Percentiles rank a stretch among this genome's conserved stretches.
These are phyloP conservation scores for Saturnia pavonia DNA, from an alignment of 2,888 invertebrate species.

Conservation along the genomic window DNA sequence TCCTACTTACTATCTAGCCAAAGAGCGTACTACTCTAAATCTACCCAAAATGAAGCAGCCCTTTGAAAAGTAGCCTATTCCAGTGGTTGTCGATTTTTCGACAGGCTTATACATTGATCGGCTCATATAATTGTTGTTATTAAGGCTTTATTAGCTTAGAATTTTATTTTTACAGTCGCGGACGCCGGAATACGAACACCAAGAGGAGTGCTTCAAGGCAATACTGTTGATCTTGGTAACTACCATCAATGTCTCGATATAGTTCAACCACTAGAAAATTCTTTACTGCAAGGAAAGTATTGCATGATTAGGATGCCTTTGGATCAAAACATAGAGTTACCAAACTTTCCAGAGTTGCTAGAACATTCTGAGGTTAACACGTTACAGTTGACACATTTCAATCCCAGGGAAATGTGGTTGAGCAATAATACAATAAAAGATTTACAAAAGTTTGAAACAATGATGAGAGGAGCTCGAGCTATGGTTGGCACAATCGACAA, in stretches of 20 bases:
- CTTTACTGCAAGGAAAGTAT: slow-evolving; percentile 50
- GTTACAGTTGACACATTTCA: slow-evolving; percentile 15
- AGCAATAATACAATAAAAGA: slow-evolving; percentile 21
- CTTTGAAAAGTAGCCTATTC: background rate
- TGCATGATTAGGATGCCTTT: slow-evolving; percentile 46
- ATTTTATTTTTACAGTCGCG: slow-evolving; percentile 20
- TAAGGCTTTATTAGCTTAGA: background rate
- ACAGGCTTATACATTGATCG: background rate
- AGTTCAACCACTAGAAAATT: slow-evolving; percentile 29
- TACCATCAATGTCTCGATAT: slow-evolving; percentile 50
- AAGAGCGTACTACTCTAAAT: background rate
- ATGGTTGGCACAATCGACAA: slow-evolving; percentile 25
- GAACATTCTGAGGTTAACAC: background rate
- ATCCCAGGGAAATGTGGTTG: slow-evolving; percentile 22
- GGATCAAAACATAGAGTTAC: slow-evolving; percentile 34
- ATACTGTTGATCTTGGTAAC: slow-evolving; percentile 44
- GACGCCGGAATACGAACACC: slow-evolving; percentile 46
- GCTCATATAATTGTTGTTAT: background rate
- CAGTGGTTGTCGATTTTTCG: background rate
- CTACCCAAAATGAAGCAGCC: background rate
- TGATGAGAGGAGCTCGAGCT: slow-evolving; percentile 22
- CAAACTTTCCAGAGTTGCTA: slow-evolving; percentile 20
- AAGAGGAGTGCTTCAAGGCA: slow-evolving; percentile 40
- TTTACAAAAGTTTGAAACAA: slow-evolving; percentile 19
- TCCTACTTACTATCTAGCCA: background rate